Percentiles rank a stretch among this genome's conserved stretches.
Conservation (phyloP, 1,140 invertebrate genomes). For the Drosophila sturtevanti region DNA sequence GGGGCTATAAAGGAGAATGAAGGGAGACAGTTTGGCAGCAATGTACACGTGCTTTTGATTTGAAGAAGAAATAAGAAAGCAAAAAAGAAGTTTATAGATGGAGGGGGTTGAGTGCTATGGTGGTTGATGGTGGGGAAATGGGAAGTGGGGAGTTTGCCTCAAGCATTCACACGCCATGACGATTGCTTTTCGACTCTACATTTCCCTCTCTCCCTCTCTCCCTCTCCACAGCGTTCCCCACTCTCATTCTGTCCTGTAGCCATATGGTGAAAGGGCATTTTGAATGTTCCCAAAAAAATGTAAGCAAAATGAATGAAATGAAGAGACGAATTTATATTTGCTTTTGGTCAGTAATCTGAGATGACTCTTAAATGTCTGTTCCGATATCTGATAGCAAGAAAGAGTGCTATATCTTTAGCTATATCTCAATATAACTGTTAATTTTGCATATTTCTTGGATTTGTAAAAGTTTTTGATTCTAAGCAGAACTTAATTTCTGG, state of each 20-base stretch:
- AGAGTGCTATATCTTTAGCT: too few species aligned
- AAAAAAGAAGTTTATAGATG: not conserved
- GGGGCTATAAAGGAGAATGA: too few species aligned
- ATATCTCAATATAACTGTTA: too few species aligned
- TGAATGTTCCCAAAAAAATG: not conserved
- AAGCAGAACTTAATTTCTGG: too few species aligned
- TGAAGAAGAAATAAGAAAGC: slow-evolving; percentile 6
- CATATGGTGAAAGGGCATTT: not conserved
- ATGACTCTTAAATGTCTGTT: too few species aligned
- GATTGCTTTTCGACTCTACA: not conserved
- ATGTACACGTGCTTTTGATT: slow-evolving; percentile 7
- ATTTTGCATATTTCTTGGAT: too few species aligned
- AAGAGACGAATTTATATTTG: not conserved
- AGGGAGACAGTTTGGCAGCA: not conserved
- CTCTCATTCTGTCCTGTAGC: not conserved
- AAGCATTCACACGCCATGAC: slow-evolving; percentile 18
- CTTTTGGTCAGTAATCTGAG: not conserved
- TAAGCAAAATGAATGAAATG: not conserved
- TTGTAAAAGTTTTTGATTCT: too few species aligned
- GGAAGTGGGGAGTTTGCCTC: slow-evolving; percentile 31
- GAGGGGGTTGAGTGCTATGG: not conserved
- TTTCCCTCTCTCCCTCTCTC: not conserved
- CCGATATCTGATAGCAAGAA: too few species aligned
- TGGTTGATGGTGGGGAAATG: not conserved
- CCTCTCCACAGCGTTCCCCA: not conserved